Evolutionary conservation across 1,140 invertebrate genomes (phyloP).

Genomic region (Drosophila malerkotliana): DNA sequence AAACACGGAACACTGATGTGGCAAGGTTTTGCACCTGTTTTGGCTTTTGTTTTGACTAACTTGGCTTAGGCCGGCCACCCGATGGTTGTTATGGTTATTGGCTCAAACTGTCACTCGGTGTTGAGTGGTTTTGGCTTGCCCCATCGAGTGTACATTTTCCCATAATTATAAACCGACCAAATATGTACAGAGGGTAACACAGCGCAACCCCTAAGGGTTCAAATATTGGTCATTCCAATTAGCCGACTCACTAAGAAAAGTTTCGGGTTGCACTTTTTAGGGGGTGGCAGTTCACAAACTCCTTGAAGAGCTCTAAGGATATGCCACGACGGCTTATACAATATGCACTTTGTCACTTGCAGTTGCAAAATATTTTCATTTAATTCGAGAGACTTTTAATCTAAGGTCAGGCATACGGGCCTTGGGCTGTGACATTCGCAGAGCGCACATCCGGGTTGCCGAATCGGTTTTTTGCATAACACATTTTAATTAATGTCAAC

Average conservation of each 20-base stretch:
- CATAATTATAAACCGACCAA: conserved; percentile 61
- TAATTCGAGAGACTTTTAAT: neutral
- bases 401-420: neutral
- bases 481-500: conserved; percentile 77
- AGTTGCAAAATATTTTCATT: neutral
- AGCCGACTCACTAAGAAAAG: conserved; percentile 49
- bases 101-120: conserved; percentile 53
- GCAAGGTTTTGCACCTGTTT: conserved; percentile 72
- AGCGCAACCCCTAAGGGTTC: conserved; percentile 52
- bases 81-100: conserved; percentile 74
- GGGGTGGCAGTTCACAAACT: conserved; percentile 6
- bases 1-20: conserved; percentile 25
- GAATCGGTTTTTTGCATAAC: conserved; percentile 57
- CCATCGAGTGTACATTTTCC: conserved; percentile 44
- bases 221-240: conserved; percentile 78
- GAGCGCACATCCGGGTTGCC: conserved; percentile 42
- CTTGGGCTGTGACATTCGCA: conserved; percentile 38
- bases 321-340: conserved; percentile 1
- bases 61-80: conserved; percentile 50
- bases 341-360: conserved; percentile 2
- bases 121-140: conserved; percentile 23
- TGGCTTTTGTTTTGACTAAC: conserved; percentile 73
- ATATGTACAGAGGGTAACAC: conserved; percentile 11
- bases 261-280: conserved; percentile 49
- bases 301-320: conserved; percentile 4